Evolutionary conservation across 1,140 invertebrate species (phyloP).

Genomic region (Palaemon carinicauda): DNA sequence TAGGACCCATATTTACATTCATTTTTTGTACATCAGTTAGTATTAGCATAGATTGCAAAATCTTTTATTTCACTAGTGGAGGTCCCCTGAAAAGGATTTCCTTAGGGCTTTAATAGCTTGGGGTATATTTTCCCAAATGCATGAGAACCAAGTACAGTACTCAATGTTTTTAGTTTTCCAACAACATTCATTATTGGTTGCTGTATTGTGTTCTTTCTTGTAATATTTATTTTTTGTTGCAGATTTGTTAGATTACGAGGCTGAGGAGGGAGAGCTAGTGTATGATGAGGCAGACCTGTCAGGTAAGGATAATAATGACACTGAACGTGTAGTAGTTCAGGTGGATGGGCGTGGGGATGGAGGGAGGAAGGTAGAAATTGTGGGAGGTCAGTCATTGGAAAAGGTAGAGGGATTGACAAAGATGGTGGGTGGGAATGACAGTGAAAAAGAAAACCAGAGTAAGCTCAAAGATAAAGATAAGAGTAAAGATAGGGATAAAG

Average conservation of each 20-base stretch:
- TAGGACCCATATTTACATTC: no score
- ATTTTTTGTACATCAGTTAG: no score
- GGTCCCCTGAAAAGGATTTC: no score
- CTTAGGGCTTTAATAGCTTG: no score
- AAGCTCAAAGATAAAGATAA: constrained; percentile 21
- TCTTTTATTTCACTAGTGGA: no score
- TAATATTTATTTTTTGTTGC: background rate
- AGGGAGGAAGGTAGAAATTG: constrained; percentile 42
- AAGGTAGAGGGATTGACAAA: background rate
- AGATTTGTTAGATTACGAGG: constrained; percentile 57
- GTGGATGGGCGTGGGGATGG: constrained; percentile 40
- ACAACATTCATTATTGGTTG: no score
- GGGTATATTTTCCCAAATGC: no score
- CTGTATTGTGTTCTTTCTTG: no score
- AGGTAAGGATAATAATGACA: constrained; percentile 56
- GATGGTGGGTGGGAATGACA: constrained; percentile 22
- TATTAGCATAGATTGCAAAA: no score
- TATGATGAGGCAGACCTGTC: constrained; percentile 56
- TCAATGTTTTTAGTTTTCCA: no score
- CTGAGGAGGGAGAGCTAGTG: constrained; percentile 58
- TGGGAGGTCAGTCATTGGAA: constrained; percentile 12
- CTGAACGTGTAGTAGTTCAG: constrained; percentile 48
- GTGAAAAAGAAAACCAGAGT: constrained; percentile 42
- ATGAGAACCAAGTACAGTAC: no score
- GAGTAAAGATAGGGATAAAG: constrained; percentile 5